phyloP scores from a whole-genome alignment of 2,797 vertebrate genomes.

The Miichthys miiuy region DNA sequence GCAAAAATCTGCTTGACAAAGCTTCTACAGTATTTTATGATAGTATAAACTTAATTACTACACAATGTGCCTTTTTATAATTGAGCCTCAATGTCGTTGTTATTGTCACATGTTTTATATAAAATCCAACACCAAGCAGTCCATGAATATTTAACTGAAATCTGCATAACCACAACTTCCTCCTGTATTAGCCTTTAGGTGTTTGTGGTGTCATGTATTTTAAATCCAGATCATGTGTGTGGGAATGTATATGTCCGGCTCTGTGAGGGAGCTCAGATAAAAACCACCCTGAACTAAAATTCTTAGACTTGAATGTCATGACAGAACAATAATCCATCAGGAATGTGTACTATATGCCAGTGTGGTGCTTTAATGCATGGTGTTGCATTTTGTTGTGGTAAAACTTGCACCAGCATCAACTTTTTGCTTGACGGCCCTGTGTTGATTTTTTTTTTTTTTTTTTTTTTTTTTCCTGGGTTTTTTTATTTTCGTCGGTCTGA shows the following conservation, averaged over 20 bases:
- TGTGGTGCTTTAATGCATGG: background rate
- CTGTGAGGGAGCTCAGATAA: background rate
- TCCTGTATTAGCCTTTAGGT: conserved; percentile 5
- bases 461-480: no score
- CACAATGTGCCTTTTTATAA: background rate
- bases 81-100: background rate
- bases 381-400: conserved; percentile 1
- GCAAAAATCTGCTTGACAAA: background rate
- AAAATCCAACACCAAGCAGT: background rate
- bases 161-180: background rate
- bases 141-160: background rate
- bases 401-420: background rate
- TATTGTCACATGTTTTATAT: background rate
- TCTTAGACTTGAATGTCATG: background rate
- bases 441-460: background rate
- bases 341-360: background rate
- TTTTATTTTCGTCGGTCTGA: background rate
- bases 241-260: background rate
- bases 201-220: conserved; percentile 3
- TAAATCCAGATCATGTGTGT: background rate
- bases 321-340: background rate
- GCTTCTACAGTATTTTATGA: background rate
- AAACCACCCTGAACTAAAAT: background rate
- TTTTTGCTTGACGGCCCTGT: background rate
- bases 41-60: background rate